phyloP scores from a whole-genome alignment of 2,888 invertebrate genomes.

The Gerris lacustris region DNA sequence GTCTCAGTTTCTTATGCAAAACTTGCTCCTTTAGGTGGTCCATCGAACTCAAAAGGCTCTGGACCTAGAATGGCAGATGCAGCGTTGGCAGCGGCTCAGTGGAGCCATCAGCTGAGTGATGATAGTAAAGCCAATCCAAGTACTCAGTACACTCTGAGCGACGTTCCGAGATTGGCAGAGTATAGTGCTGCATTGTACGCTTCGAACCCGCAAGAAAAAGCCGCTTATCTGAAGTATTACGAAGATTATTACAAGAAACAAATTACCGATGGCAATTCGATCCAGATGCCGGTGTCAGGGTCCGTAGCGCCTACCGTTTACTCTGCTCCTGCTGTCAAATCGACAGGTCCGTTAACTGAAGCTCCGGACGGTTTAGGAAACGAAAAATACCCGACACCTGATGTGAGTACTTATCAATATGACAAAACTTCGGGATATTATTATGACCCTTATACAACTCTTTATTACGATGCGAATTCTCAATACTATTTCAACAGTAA shows the following conservation, averaged over 20 bases:
- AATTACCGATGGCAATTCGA: slow-evolving; percentile 42
- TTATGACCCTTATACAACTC: slow-evolving; percentile 80
- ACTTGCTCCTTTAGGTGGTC: slow-evolving; percentile 40
- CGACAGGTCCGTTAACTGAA: slow-evolving; percentile 24
- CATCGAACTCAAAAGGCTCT: slow-evolving; percentile 21
- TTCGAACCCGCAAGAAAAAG: slow-evolving; percentile 55
- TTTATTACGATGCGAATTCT: slow-evolving; percentile 92
- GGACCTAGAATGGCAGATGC: slow-evolving; percentile 32
- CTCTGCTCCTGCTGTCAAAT: slow-evolving; percentile 43
- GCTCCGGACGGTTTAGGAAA: slow-evolving; percentile 31
- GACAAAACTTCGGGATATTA: slow-evolving; percentile 94
- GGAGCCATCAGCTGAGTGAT: slow-evolving; percentile 36
- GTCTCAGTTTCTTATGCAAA: slow-evolving; percentile 48
- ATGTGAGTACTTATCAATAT: slow-evolving; percentile 81
- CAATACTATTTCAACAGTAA: slow-evolving; percentile 93
- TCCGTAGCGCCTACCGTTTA: slow-evolving; percentile 74
- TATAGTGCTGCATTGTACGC: slow-evolving; percentile 65
- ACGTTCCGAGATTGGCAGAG: slow-evolving; percentile 60
- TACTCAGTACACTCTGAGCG: slow-evolving; percentile 46
- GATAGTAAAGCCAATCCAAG: slow-evolving; percentile 14
- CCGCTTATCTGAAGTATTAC: slow-evolving; percentile 57
- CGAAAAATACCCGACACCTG: slow-evolving; percentile 47
- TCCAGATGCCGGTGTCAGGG: slow-evolving; percentile 40
- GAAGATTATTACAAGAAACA: slow-evolving; percentile 58
- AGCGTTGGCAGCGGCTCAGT: slow-evolving; percentile 39